Evolutionary conservation across 2,797 vertebrate genomes (phyloP).

Genomic region (Meda fulgida): DNA sequence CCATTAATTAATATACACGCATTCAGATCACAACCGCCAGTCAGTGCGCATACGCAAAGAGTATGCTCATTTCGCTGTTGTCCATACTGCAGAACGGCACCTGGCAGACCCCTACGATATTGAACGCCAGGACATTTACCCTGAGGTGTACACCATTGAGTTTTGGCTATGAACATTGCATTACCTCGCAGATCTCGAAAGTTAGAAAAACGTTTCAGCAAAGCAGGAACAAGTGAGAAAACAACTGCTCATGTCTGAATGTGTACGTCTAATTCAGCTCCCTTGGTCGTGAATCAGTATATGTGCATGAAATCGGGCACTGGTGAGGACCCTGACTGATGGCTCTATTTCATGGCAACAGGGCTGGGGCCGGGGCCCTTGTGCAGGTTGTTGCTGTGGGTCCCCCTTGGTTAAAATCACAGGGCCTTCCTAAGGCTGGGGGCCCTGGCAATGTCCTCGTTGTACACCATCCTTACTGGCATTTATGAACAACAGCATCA

Average conservation of each 20-base stretch:
- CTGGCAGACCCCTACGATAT: slow-evolving; percentile 16
- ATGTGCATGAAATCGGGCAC: neutral
- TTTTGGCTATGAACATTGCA: neutral
- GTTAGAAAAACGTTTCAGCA: neutral
- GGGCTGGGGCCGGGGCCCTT: neutral
- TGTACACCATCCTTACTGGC: neutral
- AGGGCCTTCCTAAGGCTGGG: neutral
- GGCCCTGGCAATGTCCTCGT: neutral
- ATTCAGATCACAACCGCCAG: neutral
- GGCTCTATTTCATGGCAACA: neutral
- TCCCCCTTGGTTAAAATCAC: neutral
- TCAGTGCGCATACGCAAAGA: slow-evolving; percentile 19
- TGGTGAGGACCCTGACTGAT: neutral
- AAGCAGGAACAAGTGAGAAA: neutral
- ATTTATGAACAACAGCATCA: neutral
- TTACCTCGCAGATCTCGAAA: neutral
- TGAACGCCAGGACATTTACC: neutral
- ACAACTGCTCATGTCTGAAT: neutral
- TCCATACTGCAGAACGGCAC: slow-evolving; percentile 31
- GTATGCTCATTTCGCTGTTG: slow-evolving; percentile 7
- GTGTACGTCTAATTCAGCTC: neutral
- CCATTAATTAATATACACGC: neutral
- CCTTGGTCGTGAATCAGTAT: neutral
- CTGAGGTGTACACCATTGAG: neutral
- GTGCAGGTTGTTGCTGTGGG: neutral